These are phyloP conservation scores for Drosophila birchii DNA, from an alignment of 2,888 invertebrate genomes.

Conservation along the genomic window DNA sequence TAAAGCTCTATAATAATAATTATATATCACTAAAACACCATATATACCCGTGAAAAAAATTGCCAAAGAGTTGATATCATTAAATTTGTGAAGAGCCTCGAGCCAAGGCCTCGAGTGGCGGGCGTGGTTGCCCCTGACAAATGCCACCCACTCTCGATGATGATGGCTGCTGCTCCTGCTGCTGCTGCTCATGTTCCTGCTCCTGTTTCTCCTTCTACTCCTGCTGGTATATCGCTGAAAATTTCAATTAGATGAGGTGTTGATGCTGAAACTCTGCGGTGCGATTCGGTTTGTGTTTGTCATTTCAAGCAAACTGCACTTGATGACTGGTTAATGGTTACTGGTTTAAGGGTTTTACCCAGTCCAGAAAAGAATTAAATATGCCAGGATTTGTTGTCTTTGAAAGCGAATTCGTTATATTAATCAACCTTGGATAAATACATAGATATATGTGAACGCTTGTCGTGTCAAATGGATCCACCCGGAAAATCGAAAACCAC, in stretches of 20 bases:
- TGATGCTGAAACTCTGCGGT: conserved; percentile 63
- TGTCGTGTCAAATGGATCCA: conserved; percentile 63
- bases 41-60: background rate
- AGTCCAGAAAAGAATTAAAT: background rate
- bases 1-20: background rate
- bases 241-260: conserved; percentile 80
- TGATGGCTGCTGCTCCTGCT: background rate
- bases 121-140: conserved; percentile 70
- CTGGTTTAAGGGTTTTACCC: background rate
- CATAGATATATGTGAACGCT: conserved; percentile 46
- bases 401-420: conserved; percentile 63
- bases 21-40: background rate
- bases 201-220: background rate
- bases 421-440: conserved; percentile 9
- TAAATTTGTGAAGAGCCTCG: conserved; percentile 20
- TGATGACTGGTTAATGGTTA: conserved; percentile 14
- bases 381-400: conserved; percentile 40
- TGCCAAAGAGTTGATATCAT: conserved; percentile 7
- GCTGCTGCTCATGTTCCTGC: background rate
- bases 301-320: conserved; percentile 47
- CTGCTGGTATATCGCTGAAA: conserved; percentile 48
- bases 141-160: conserved; percentile 51
- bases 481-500: conserved; percentile 38
- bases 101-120: conserved; percentile 27
- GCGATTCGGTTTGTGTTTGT: conserved; percentile 41